Percentiles rank a stretch among this genome's conserved stretches.
Conservation (phyloP, 2,888 invertebrate species). For the Hoplodrina blanda region DNA sequence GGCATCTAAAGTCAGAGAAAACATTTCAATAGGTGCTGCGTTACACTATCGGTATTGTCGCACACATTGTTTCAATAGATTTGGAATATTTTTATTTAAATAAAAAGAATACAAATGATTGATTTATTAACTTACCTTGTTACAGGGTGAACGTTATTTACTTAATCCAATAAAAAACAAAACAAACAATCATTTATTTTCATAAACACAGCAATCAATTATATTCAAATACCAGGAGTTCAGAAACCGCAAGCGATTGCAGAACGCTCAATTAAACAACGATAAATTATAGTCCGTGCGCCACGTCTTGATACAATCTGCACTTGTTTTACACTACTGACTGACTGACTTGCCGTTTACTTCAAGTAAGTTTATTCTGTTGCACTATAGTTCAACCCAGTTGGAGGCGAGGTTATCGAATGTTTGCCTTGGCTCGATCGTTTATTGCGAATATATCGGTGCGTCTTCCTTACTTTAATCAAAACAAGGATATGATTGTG, state of each 20-base stretch:
- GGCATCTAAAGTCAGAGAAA: too few relatives aligned
- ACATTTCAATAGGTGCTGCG: too few relatives aligned
- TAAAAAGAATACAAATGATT: too few relatives aligned
- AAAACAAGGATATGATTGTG: constrained; percentile 58
- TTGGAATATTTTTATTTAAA: too few relatives aligned
- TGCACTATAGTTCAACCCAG: constrained; percentile 42
- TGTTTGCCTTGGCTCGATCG: constrained; percentile 56
- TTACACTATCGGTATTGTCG: too few relatives aligned
- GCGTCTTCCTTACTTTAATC: constrained; percentile 43
- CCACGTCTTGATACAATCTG: constrained; percentile 75
- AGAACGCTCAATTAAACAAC: constrained; percentile 28
- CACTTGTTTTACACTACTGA: constrained; percentile 54
- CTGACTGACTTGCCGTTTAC: constrained; percentile 32
- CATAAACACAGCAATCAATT: constrained; percentile 56
- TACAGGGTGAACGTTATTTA: neutral
- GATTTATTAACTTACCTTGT: constrained; percentile 29
- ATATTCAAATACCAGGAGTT: constrained; percentile 70
- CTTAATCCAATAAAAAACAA: constrained; percentile 66
- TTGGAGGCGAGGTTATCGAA: constrained; percentile 66
- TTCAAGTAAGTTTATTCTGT: constrained; percentile 25
- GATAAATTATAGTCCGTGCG: constrained; percentile 53
- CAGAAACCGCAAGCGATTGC: constrained; percentile 62
- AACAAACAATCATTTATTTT: constrained; percentile 57
- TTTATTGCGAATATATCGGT: constrained; percentile 26
- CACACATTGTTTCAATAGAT: too few relatives aligned